Percentiles rank a stretch among this genome's conserved stretches.
phyloP scores from a whole-genome alignment of 2,113 vertebrate species.

The Pomatorhinus ruficollis region DNA sequence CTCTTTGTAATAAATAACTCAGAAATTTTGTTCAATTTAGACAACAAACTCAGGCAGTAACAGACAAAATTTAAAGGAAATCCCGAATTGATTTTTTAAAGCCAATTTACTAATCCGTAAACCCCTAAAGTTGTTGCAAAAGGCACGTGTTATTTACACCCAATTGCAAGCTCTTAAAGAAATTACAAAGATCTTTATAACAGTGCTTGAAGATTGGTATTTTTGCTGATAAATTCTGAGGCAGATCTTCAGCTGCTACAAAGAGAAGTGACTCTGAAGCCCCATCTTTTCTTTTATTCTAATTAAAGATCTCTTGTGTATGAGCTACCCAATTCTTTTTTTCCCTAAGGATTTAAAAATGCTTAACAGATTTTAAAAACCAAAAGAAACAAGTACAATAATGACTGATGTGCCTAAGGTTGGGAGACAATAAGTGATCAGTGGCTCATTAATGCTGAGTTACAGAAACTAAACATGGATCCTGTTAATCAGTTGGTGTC shows the following conservation, averaged over 20 bases:
- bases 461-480: background rate
- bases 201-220: background rate
- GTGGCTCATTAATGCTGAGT: background rate
- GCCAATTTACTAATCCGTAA: background rate
- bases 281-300: background rate
- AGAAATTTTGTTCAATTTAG: background rate
- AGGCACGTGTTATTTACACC: background rate
- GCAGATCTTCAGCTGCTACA: background rate
- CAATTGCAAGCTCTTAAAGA: background rate
- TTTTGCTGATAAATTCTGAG: background rate
- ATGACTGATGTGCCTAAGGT: background rate
- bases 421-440: background rate
- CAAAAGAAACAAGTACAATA: background rate
- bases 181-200: background rate
- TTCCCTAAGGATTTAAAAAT: background rate
- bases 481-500: fast-evolving
- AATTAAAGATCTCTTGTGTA: background rate
- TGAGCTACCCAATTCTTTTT: background rate
- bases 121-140: background rate
- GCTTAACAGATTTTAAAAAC: background rate
- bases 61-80: background rate
- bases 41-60: background rate
- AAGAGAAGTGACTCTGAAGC: background rate
- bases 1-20: background rate
- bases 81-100: background rate